Base-by-base conservation (phyloP, 2,797 vertebrate genomes). In the Sus cebifrons region DNA sequence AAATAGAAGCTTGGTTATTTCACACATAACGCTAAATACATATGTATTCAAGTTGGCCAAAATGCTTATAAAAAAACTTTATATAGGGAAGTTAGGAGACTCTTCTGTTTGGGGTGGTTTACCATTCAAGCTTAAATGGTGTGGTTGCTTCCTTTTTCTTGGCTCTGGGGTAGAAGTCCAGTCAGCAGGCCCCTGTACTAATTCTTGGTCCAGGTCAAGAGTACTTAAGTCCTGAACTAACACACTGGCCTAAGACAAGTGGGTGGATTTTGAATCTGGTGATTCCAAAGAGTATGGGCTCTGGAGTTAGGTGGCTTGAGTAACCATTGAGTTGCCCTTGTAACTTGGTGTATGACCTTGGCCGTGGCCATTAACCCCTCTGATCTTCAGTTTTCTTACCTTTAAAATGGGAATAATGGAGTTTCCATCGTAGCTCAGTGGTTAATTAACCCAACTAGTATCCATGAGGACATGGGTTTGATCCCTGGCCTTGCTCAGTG, bases 341-440 rank as follows among this genome's bases (percentile, higher is more conserved):
- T 75, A 82, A 74, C 21, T 58, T 81, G 16, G 21, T 64, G 12
- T 67, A 4, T 23, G 12, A 86, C 17, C 18, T 71, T 87, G 62
- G 17, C 40, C 1, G 32, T 62, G 21, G 10, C 25, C 56, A 14
- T 32, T 13, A n/a, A 64, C 27, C 7, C 10, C 20, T 62, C 14
- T n/a, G 5, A 52, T 44, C 40, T 25, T 91, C 70, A 56, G n/a
- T 84, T 96, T 79, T 12, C 65, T 95, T 81, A 82, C 11, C 29
- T 92, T 78, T 88, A 88, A 18, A 78, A 74, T 78, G 29, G 56
- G 58, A 71, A 60, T 77, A 60, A 58, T 52, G 44, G 44, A 6
- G 44, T 49, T 49, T 10, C 44, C 44, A 10, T 49, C 44, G 44
- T 49, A 5, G 44, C 44, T 6, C 44, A 49, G 44, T 49, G 44